These are phyloP conservation scores for Selenia dentaria DNA, from an alignment of 2,888 invertebrate genomes.

Conservation along the genomic window DNA sequence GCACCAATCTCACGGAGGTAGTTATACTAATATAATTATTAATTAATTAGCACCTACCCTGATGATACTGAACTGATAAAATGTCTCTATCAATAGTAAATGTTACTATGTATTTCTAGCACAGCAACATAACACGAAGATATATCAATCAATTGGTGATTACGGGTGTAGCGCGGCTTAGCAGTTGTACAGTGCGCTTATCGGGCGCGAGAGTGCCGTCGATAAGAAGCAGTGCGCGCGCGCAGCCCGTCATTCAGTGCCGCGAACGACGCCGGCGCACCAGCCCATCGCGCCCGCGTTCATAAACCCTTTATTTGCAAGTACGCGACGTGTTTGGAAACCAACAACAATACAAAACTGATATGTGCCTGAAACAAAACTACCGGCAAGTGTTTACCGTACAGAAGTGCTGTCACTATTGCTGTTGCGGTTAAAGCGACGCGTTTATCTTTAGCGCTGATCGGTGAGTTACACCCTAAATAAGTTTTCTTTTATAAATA, in stretches of 20 bases:
- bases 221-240: constrained; percentile 67
- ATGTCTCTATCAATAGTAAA: too few relatives aligned
- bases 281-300: constrained; percentile 36
- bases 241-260: constrained; percentile 56
- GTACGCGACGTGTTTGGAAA: constrained; percentile 48
- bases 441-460: constrained; percentile 12
- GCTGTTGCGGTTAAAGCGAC: constrained; percentile 47
- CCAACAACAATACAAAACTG: constrained; percentile 57
- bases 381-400: constrained; percentile 64
- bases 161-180: constrained; percentile 25
- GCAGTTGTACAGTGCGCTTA: constrained; percentile 56
- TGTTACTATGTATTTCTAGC: not conserved
- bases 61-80: too few relatives aligned
- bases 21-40: too few relatives aligned
- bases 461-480: constrained; percentile 28
- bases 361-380: constrained; percentile 56
- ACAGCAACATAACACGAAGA: not conserved
- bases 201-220: constrained; percentile 65
- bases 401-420: constrained; percentile 63
- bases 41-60: too few relatives aligned
- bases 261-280: constrained; percentile 63
- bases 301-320: constrained; percentile 36
- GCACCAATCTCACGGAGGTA: too few relatives aligned
- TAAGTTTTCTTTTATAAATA: constrained; percentile 17
- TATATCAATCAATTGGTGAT: constrained; percentile 5